Evolutionary conservation across 2,113 vertebrate genomes (phyloP).

Genomic region (Callaeas wilsoni): DNA sequence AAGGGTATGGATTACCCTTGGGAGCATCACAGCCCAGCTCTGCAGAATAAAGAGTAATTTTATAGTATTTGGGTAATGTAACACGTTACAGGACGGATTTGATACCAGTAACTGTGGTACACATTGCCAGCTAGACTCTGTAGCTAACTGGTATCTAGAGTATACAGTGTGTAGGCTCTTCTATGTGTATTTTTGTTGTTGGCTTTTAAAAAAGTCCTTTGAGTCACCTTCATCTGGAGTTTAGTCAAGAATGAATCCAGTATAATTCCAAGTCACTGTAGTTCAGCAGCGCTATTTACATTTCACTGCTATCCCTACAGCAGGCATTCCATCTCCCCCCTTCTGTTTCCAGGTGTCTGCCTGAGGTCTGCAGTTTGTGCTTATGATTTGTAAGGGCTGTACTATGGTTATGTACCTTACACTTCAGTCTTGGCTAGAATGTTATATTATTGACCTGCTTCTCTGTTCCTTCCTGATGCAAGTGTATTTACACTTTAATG

Average conservation of each 20-base stretch:
- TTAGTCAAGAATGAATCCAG: background rate
- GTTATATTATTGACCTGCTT: background rate
- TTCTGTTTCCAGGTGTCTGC: background rate
- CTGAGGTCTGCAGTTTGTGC: constrained; percentile 11
- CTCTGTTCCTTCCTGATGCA: background rate
- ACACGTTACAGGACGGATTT: background rate
- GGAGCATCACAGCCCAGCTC: background rate
- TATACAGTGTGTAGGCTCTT: background rate
- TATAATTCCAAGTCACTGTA: background rate
- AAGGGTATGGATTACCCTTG: background rate
- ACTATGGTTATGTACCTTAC: background rate
- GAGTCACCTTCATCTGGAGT: background rate
- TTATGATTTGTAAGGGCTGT: constrained; percentile 3
- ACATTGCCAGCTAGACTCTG: background rate
- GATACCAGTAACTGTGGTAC: background rate
- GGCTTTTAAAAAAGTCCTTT: background rate
- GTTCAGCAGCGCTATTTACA: background rate
- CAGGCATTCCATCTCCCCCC: background rate
- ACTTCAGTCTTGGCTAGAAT: background rate
- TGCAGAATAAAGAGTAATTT: background rate
- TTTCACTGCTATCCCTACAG: background rate
- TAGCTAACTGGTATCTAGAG: background rate
- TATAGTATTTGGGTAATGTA: background rate
- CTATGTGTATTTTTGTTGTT: background rate
- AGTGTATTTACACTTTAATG: background rate